Percentiles rank a stretch among this genome's conserved stretches.
Conservation (phyloP, 2,888 invertebrate species). For the Mylabris sibirica region DNA sequence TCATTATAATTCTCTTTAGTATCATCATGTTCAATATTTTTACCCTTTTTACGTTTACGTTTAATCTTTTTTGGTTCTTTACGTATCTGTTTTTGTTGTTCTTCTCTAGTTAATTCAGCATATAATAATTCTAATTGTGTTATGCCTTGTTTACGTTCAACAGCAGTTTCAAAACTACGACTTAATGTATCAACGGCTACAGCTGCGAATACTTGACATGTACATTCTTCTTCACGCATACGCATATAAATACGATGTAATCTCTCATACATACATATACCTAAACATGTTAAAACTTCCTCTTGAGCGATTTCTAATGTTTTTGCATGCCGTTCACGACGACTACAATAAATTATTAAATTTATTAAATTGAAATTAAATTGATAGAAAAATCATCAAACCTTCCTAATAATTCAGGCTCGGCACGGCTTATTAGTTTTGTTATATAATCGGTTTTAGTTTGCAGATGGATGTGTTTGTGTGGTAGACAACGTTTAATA, state of each 20-base stretch:
- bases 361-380: neutral
- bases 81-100: constrained; percentile 82
- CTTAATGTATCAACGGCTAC: constrained; percentile 87
- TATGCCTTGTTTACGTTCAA: constrained; percentile 83
- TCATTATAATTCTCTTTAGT: constrained; percentile 59
- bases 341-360: constrained; percentile 59
- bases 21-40: constrained; percentile 59
- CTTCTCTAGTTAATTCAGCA: constrained; percentile 87
- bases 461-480: constrained; percentile 88
- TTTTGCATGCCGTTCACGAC: constrained; percentile 92
- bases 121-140: constrained; percentile 88
- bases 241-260: constrained; percentile 87
- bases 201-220: constrained; percentile 92
- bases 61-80: constrained; percentile 89
- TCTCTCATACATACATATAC: constrained; percentile 91
- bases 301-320: constrained; percentile 97
- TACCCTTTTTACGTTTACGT: constrained; percentile 74
- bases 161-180: constrained; percentile 88
- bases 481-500: constrained; percentile 83
- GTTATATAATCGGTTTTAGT: constrained; percentile 89
- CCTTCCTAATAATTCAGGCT: constrained; percentile 90
- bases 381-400: constrained; percentile 53
- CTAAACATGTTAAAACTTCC: constrained; percentile 93
- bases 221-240: constrained; percentile 89
- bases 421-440: constrained; percentile 86